Conservation (phyloP, 2,797 vertebrate genomes). For the Anguilla obscura region DNA sequence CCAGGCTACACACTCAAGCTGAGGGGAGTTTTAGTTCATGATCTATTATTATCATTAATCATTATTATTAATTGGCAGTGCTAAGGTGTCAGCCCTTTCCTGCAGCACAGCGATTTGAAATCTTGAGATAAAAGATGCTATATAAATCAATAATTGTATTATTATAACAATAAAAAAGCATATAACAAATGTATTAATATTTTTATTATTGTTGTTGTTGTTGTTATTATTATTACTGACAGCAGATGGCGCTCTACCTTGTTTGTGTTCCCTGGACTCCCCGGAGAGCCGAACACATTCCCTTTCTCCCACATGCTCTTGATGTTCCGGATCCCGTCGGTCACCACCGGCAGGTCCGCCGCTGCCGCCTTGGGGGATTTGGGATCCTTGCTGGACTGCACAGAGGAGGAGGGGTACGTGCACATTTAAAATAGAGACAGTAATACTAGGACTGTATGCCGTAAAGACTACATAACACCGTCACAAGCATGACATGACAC, state of each 20-base stretch:
- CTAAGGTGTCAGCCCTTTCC: neutral
- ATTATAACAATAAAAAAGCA: neutral
- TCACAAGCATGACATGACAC: neutral
- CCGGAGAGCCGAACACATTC: constrained; percentile 82
- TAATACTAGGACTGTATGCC: neutral
- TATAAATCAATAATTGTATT: neutral
- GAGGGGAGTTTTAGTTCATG: neutral
- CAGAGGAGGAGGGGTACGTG: neutral
- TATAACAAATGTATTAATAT: no score
- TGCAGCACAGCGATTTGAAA: neutral
- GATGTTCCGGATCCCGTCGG: constrained; percentile 87
- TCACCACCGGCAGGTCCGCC: constrained; percentile 85
- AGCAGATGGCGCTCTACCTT: constrained; percentile 73
- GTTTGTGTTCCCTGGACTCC: constrained; percentile 77
- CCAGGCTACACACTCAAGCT: neutral
- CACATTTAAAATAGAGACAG: neutral
- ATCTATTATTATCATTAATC: neutral
- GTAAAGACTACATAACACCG: neutral
- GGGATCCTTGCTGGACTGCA: constrained; percentile 80
- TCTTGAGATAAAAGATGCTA: neutral
- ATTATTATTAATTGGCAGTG: neutral
- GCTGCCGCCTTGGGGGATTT: constrained; percentile 79
- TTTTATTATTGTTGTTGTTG: neutral
- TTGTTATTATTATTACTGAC: neutral
- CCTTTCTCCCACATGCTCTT: constrained; percentile 99